These are phyloP conservation scores for Archocentrus centrarchus DNA, from an alignment of 2,113 vertebrate genomes.

Conservation along the genomic window DNA sequence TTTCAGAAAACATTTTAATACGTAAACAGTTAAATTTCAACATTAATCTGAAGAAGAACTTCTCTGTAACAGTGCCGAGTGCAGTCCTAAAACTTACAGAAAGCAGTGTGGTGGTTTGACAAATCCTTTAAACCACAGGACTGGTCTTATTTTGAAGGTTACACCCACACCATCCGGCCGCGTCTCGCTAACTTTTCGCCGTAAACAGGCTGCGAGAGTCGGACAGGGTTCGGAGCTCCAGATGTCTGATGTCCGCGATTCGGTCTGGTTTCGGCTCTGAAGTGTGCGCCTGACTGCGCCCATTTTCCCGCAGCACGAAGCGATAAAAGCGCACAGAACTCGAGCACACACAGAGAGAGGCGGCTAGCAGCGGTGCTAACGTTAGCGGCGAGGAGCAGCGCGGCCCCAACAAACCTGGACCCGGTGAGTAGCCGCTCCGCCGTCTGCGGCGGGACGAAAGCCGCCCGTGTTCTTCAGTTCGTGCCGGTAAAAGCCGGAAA, in stretches of 20 bases:
- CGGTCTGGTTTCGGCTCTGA: background rate
- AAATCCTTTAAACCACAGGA: background rate
- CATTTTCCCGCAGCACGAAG: background rate
- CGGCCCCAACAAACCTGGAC: conserved; percentile 36
- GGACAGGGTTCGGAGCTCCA: background rate
- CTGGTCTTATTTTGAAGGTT: conserved; percentile 56
- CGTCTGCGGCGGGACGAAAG: accelerated
- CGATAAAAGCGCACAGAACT: background rate
- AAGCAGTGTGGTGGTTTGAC: background rate
- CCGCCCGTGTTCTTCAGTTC: no score
- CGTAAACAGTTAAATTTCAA: background rate
- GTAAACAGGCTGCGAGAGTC: conserved; percentile 48
- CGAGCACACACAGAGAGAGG: background rate
- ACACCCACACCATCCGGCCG: conserved; percentile 23
- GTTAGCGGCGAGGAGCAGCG: conserved; percentile 30
- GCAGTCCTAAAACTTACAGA: background rate
- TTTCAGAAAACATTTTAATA: background rate
- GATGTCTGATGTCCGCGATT: conserved; percentile 5
- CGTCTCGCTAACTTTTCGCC: conserved; percentile 27
- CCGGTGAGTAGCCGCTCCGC: conserved; percentile 48
- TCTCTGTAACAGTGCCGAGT: no score
- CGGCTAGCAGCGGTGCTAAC: conserved; percentile 60
- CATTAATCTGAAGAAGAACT: background rate
- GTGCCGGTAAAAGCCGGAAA: background rate
- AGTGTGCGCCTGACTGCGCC: background rate